Evolutionary conservation across 53 echinoderm and acorn worm genomes (phyloP).

Genomic region (Hippasteria phrygiana): DNA sequence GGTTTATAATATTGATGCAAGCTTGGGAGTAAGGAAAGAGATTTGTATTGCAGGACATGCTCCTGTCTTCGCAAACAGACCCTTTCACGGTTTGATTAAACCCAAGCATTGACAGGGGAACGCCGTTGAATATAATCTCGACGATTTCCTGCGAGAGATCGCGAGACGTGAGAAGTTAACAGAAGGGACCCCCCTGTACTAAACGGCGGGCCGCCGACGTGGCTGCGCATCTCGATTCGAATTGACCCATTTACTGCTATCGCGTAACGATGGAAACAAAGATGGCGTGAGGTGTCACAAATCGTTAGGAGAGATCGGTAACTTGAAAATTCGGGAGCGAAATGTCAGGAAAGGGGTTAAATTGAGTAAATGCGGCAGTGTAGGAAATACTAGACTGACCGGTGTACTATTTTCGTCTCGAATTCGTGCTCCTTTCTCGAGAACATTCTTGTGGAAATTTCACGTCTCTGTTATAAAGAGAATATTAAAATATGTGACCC

Average conservation of each 20-base stretch:
- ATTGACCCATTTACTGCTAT: slow-evolving; percentile 52
- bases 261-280: background rate
- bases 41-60: slow-evolving; percentile 58
- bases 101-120: slow-evolving; percentile 14
- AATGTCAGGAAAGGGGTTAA: slow-evolving; percentile 11
- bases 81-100: slow-evolving; percentile 43
- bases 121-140: slow-evolving; percentile 45
- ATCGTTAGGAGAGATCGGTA: background rate
- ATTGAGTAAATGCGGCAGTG: background rate
- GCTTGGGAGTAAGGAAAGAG: slow-evolving; percentile 19
- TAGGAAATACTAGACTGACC: background rate
- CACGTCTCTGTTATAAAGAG: no score
- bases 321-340: background rate
- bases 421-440: no score
- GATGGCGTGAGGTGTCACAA: background rate
- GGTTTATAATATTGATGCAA: slow-evolving; percentile 45
- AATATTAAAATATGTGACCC: no score
- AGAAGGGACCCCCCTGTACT: slow-evolving; percentile 9
- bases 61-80: slow-evolving; percentile 41
- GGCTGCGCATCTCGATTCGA: slow-evolving; percentile 34
- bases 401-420: background rate
- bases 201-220: slow-evolving; percentile 2
- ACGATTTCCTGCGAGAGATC: slow-evolving; percentile 43
- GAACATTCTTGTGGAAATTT: no score
- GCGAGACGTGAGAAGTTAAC: slow-evolving; percentile 45